Conservation (phyloP, 2,888 invertebrate species). For the Amblyteles armatorius region DNA sequence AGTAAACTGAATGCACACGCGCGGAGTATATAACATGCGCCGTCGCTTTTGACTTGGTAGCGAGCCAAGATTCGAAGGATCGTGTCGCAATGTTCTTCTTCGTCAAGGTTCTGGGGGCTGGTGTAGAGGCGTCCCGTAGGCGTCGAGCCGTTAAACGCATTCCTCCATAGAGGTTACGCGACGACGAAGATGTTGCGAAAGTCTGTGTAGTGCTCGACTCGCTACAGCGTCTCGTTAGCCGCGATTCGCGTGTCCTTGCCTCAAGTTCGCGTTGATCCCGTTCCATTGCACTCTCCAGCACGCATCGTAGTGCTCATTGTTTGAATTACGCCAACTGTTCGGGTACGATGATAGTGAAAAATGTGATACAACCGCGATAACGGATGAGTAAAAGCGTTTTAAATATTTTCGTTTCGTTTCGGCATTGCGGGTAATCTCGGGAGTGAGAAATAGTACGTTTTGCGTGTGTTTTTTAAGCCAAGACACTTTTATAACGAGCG, state of each 20-base stretch:
- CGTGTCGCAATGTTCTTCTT: constrained; percentile 83
- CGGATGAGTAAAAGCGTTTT: background rate
- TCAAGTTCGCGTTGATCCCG: constrained; percentile 82
- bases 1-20: constrained; percentile 61
- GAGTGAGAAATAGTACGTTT: background rate
- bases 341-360: background rate
- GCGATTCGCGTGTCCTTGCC: constrained; percentile 82
- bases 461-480: constrained; percentile 15
- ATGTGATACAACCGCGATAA: background rate
- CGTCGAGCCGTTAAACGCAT: constrained; percentile 84
- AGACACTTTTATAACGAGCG: constrained; percentile 64
- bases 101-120: constrained; percentile 82
- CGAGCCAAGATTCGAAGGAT: constrained; percentile 83
- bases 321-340: background rate
- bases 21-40: constrained; percentile 63
- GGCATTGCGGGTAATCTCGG: background rate
- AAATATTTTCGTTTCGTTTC: background rate
- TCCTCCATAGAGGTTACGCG: constrained; percentile 83
- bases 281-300: constrained; percentile 67
- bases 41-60: constrained; percentile 79
- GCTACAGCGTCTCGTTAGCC: constrained; percentile 78
- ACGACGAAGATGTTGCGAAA: constrained; percentile 65
- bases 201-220: constrained; percentile 44
- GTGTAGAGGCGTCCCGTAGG: constrained; percentile 83
- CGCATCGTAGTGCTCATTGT: background rate